Evolutionary conservation across 2,113 vertebrate genomes (phyloP).

Genomic region (Falco punctatus): DNA sequence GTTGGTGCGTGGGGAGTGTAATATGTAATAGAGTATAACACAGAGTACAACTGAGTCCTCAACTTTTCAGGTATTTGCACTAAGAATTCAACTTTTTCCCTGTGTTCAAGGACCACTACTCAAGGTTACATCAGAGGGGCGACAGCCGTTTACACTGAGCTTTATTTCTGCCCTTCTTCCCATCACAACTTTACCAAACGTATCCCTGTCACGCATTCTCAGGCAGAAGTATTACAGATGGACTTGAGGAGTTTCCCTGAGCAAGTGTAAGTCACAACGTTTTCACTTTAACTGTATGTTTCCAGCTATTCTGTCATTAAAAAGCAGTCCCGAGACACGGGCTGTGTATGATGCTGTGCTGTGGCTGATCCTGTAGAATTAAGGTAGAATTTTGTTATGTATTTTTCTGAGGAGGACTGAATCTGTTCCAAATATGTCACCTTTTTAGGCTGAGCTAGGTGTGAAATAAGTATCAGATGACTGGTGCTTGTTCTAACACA

Average conservation of each 20-base stretch:
- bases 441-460: not conserved
- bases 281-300: not conserved
- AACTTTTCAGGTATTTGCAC: not conserved
- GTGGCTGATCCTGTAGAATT: not conserved
- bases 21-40: not conserved
- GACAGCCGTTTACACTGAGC: not conserved
- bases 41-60: not conserved
- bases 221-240: not conserved
- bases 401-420: not conserved
- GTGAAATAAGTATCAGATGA: not conserved
- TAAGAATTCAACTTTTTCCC: not conserved
- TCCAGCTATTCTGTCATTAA: not conserved
- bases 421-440: not conserved
- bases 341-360: not conserved
- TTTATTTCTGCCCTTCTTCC: not conserved
- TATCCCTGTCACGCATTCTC: not conserved
- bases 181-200: not conserved
- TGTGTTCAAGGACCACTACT: not conserved
- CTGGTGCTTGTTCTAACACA: not conserved
- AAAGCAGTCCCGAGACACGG: not conserved
- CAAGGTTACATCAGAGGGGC: not conserved
- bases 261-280: not conserved
- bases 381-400: not conserved
- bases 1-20: accelerated
- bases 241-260: not conserved